phyloP scores from a whole-genome alignment of 2,113 vertebrate genomes.

The Sylvicapra grimmia region DNA sequence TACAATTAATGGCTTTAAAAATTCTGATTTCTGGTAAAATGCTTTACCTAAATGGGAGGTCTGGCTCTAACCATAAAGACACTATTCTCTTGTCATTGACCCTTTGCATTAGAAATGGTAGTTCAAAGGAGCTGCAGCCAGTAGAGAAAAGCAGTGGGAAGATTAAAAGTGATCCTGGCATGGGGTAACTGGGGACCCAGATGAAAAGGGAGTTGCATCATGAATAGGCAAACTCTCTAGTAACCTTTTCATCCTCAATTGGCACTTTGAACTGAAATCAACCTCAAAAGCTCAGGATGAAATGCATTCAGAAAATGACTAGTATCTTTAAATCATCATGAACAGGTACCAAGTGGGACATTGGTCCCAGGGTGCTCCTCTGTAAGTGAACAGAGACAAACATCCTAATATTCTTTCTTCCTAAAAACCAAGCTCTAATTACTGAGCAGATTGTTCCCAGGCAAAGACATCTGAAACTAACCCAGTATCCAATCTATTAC shows the following conservation, averaged over 20 bases:
- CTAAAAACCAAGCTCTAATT: background rate
- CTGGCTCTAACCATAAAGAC: background rate
- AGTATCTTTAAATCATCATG: background rate
- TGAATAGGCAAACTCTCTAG: conserved; percentile 29
- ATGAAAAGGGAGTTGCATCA: conserved; percentile 17
- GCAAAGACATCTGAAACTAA: conserved; percentile 61
- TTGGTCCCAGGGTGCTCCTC: background rate
- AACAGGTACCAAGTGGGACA: background rate
- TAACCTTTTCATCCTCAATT: conserved; percentile 15
- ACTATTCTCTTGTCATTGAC: background rate
- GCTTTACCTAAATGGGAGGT: background rate
- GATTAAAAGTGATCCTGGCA: background rate
- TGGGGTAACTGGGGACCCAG: background rate
- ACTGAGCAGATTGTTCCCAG: conserved; percentile 16
- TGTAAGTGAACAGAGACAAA: conserved; percentile 14
- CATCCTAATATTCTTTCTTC: background rate
- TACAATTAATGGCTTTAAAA: background rate
- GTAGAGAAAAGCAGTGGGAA: background rate
- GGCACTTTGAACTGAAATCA: conserved; percentile 42
- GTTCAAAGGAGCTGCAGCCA: conserved; percentile 11
- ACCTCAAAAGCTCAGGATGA: conserved; percentile 29
- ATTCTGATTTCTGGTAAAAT: background rate
- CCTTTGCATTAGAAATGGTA: background rate
- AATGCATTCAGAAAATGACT: background rate
- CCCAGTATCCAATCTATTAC: conserved; percentile 12